A percentile compares a stretch with the other conserved stretches of the same genome.
Evolutionary conservation across 53 echinoderm and acorn worm genomes (phyloP).

Genomic region (Holothuria scabra): DNA sequence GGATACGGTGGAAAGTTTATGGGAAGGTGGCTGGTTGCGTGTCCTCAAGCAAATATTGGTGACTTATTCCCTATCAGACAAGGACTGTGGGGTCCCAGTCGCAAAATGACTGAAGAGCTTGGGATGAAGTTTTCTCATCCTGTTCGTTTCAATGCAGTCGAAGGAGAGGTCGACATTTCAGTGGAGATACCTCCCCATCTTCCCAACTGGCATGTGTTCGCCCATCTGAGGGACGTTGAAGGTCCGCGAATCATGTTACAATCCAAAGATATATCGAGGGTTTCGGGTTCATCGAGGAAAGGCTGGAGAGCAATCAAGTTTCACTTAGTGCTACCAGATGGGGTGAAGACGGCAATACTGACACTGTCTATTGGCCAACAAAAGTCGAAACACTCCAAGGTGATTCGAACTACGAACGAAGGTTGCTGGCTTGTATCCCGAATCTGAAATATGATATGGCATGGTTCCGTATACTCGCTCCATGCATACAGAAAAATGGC

Average conservation of each 20-base stretch:
- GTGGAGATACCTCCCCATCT: constrained; percentile 39
- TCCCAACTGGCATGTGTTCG: constrained; percentile 23
- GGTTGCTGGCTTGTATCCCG: constrained; percentile 35
- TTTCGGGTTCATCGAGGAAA: background rate
- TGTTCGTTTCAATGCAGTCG: constrained; percentile 8
- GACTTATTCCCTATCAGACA: constrained; percentile 6
- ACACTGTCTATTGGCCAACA: constrained; percentile 21
- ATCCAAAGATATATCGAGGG: constrained; percentile 24
- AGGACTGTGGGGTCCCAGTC: constrained; percentile 26
- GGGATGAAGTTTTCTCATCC: constrained; percentile 39
- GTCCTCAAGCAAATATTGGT: constrained; percentile 10
- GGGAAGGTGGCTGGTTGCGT: constrained; percentile 36
- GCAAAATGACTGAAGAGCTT: constrained; percentile 22
- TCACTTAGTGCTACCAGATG: constrained; percentile 3
- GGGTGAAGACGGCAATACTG: constrained; percentile 22
- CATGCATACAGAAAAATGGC: too few species aligned
- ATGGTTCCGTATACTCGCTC: too few species aligned
- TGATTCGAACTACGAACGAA: constrained; percentile 34
- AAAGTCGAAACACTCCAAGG: constrained; percentile 15
- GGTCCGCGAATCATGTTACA: constrained; percentile 18
- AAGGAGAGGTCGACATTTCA: constrained; percentile 12
- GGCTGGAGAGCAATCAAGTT: constrained; percentile 31
- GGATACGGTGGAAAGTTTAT: constrained; percentile 35
- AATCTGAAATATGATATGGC: background rate
- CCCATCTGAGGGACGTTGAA: constrained; percentile 27